Base-by-base conservation (phyloP, 1,140 invertebrate genomes). In the Drosophila teissieri region DNA sequence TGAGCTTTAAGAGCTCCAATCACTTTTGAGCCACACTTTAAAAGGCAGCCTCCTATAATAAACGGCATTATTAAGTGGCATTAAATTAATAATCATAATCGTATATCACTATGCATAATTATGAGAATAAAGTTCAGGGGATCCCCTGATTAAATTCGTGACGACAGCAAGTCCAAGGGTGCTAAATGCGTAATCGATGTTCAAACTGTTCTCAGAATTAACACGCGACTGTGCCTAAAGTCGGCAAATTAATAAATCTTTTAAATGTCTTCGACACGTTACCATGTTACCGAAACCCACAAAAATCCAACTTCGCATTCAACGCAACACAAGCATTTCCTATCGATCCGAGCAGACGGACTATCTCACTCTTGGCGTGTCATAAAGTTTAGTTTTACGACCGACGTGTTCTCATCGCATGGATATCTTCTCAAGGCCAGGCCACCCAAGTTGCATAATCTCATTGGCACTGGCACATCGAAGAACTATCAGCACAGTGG, bases 371-470 rank as follows among this genome's bases (percentile, higher is more conserved):
- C 49, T 70, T 52, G 39, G 65, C 56, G n/a, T 70, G 44, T 19
- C 65, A 72, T 72, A 72, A 72, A 70, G 52, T 57, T 56, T 27
- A 49, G 39, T 70, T 70, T 72, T 72, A 72, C 37, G 64, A 49
- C 27, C 53, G n/a, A 10, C 44, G 36, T 36, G 65, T 72, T 72
- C 68, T 70, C 52, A 57, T 40, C 34, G 36, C 1, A 51, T 31
- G 46, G 36, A 70, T 48, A 44, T 57, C 45, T 65, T 12, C 19
- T 42, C 68, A 72, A 72, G 68, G 68, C 44, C 24, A 69, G 44
- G 37, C 67, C 68, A 14, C 68, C 68, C 37, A 72, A 27, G 65
- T 57, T 49, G 68, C 56, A 57, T 49, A 36, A 57, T 19, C 36
- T 70, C 22, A 34, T 68, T 68, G 40, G 48, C 49, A 68, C 49